Base-by-base conservation (phyloP, 2,888 invertebrate species). In the Phrixothrix hirtus region DNA sequence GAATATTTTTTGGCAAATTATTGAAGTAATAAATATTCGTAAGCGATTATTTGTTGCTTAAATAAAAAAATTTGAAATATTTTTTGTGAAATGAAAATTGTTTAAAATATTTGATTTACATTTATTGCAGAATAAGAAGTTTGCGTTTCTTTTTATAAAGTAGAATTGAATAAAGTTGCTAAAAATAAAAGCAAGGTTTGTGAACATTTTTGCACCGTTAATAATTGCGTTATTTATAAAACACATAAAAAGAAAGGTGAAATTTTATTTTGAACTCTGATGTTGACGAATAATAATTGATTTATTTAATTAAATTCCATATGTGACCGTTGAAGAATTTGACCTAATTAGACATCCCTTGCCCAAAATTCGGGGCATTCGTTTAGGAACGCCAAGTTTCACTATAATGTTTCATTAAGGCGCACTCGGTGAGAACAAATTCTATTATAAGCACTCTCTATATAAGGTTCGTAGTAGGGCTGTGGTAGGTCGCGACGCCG, bases 391-490 rank as follows among this genome's bases (percentile, higher is more conserved):
- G 38, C 43, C 48, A 51, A 55, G 47, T 56, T 59, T 57, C 36
- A 59, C 59, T 59, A 57, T 61, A 61, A 54, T 61, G 59, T 61
- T 61, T 61, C 61, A 55, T 46, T 46, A 42, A 45, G 62, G 59
- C 62, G 39, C 38, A 49, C 51, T 50, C 52, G 51, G 52, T 58
- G 49, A 55, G 55, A 48, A 51, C 58, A 48, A 48, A 47, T 55
- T 69, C 70, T 71, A 71, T 70, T 71, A 62, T 64, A 53, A 65
- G 68, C 63, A 52, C 64, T 55, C 55, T 64, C 71, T 71, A 70
- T 68, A 72, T 70, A 72, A 62, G 72, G 72, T 50, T 54, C 58
- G 70, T 63, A 62, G 64, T 54, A 64, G 67, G 59, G 57, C 54
- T 53, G 47, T 45, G 55, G 38, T 62, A 63, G 62, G 62, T 60